Conservation (phyloP, 30 jellyfish, hydroid and myxozoan species). For the Aurelia sp. region DNA sequence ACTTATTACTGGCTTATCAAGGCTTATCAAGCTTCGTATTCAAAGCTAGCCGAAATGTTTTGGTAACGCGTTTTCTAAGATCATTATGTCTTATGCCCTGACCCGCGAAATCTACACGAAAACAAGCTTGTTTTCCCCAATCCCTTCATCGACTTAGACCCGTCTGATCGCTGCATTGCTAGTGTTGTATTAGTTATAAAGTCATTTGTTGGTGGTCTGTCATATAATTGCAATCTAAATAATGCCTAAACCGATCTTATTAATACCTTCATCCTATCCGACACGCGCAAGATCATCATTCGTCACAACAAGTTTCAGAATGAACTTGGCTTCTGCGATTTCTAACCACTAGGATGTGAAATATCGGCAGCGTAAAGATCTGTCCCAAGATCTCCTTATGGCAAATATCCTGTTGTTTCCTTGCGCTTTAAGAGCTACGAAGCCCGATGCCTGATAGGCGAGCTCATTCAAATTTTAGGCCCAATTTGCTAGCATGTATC, state of each 20-base stretch:
- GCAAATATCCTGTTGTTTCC: too few species aligned
- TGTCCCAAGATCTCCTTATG: too few species aligned
- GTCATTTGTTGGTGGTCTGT: constrained; percentile 6
- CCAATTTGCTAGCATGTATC: too few species aligned
- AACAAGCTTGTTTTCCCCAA: constrained; percentile 32
- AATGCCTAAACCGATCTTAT: neutral
- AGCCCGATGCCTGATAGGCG: too few species aligned
- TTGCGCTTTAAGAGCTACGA: too few species aligned
- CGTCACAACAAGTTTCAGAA: too few species aligned
- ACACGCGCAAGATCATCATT: neutral
- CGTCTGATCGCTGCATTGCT: constrained; percentile 22
- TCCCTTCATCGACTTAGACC: constrained; percentile 27
- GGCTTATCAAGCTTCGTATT: constrained; percentile 32
- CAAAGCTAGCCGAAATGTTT: constrained; percentile 57
- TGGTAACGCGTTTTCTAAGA: constrained; percentile 46
- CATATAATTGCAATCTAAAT: neutral
- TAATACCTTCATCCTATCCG: neutral
- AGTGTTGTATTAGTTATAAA: neutral
- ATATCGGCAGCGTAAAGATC: too few species aligned
- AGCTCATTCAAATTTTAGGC: too few species aligned
- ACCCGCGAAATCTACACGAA: constrained; percentile 65
- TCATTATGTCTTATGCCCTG: constrained; percentile 25
- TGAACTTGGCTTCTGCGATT: too few species aligned
- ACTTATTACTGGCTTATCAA: constrained; percentile 33
- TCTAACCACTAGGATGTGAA: too few species aligned